phyloP scores from a whole-genome alignment of 1,140 invertebrate species.

The Lasaia peninsularis region DNA sequence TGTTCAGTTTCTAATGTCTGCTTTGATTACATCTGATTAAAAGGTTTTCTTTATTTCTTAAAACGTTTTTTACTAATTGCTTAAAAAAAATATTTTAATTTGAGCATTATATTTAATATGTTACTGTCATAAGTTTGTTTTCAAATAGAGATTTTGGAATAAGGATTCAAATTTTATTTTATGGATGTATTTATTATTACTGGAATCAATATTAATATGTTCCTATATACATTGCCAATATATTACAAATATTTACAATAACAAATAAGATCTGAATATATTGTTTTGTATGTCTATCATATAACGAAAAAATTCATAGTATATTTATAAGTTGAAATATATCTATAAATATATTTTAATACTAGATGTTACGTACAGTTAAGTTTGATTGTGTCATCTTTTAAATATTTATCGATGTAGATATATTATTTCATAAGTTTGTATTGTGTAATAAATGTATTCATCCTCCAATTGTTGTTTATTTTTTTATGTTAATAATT shows the following conservation, averaged over 20 bases:
- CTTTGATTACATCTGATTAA: too few relatives aligned
- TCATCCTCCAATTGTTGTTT: background rate
- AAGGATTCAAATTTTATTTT: too few relatives aligned
- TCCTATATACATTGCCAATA: background rate
- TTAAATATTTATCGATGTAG: slow-evolving; percentile 12
- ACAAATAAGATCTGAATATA: background rate
- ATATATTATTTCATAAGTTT: slow-evolving; percentile 8
- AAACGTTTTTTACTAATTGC: too few relatives aligned
- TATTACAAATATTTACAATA: background rate
- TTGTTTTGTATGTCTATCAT: background rate
- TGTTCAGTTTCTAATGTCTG: too few relatives aligned
- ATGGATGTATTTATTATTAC: background rate
- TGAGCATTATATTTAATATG: too few relatives aligned
- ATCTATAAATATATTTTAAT: slow-evolving; percentile 11
- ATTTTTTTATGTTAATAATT: background rate
- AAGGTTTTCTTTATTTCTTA: too few relatives aligned
- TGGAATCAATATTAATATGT: background rate
- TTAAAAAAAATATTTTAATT: too few relatives aligned
- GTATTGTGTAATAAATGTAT: slow-evolving; percentile 11
- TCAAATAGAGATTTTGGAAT: too few relatives aligned
- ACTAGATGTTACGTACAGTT: background rate
- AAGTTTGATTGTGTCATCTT: slow-evolving; percentile 1
- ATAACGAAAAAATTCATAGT: background rate
- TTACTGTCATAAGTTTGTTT: too few relatives aligned
- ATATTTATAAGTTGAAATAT: background rate